These are phyloP conservation scores for Heliconius ismenius DNA, from an alignment of 2,888 invertebrate species.

Conservation along the genomic window DNA sequence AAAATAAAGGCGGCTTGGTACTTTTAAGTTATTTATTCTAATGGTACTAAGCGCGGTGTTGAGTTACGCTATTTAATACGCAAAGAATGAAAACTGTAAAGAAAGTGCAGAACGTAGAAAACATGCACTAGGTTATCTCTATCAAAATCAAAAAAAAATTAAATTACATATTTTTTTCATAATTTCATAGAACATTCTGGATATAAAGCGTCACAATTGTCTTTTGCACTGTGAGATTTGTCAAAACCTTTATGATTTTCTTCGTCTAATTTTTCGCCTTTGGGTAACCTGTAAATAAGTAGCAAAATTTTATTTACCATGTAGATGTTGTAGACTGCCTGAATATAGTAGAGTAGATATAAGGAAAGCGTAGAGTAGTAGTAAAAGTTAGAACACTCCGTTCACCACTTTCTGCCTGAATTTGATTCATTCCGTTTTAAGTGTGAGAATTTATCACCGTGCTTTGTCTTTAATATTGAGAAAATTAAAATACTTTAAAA, in stretches of 20 bases:
- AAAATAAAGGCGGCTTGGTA: background rate
- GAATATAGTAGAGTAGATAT: background rate
- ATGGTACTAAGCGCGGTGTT: too few relatives aligned
- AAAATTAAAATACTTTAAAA: background rate
- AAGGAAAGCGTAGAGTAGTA: too few relatives aligned
- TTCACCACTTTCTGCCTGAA: too few relatives aligned
- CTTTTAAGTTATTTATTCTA: background rate
- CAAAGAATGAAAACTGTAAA: background rate
- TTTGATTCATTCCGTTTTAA: background rate
- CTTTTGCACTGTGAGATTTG: background rate
- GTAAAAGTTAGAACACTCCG: too few relatives aligned
- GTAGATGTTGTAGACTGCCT: background rate
- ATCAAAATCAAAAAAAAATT: too few relatives aligned
- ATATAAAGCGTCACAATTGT: conserved; percentile 1
- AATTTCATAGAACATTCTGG: background rate
- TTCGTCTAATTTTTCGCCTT: background rate
- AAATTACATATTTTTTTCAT: background rate
- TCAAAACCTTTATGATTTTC: conserved; percentile 9
- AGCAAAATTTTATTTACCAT: background rate
- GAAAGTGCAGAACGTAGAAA: background rate
- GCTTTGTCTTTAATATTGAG: background rate
- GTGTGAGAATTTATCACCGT: too few relatives aligned
- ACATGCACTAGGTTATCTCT: background rate
- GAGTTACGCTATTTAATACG: too few relatives aligned
- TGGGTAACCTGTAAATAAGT: conserved; percentile 13